phyloP scores from a whole-genome alignment of 2,113 vertebrate species.

The Brienomyrus longianalis region DNA sequence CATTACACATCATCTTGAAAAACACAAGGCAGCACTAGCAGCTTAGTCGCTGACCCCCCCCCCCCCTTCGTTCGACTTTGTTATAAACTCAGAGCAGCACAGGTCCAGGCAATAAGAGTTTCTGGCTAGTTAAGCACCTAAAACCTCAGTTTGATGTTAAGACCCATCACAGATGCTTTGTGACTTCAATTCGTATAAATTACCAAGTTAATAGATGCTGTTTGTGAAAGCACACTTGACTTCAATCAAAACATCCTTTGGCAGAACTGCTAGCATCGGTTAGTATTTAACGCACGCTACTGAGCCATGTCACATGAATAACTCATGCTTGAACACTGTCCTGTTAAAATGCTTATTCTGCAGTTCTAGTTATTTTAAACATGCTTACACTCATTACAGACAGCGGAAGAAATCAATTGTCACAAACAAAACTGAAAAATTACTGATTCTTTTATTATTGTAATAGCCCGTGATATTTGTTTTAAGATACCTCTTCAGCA shows the following conservation, averaged over 20 bases:
- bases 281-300: background rate
- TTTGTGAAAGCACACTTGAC: background rate
- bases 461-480: background rate
- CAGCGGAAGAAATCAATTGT: background rate
- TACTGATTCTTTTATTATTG: background rate
- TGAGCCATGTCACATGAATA: background rate
- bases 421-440: background rate
- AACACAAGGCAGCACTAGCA: background rate
- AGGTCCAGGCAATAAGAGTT: background rate
- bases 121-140: background rate
- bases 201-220: background rate
- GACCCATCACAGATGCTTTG: background rate
- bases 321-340: background rate
- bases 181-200: background rate
- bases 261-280: background rate
- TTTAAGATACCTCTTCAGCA: background rate
- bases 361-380: background rate
- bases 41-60: background rate
- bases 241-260: background rate
- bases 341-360: no score
- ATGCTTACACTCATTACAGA: background rate
- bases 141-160: background rate
- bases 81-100: background rate
- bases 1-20: background rate
- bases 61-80: no score